These are phyloP conservation scores for Pomacea canaliculata DNA, from an alignment of 2,888 invertebrate species.

Conservation along the genomic window DNA sequence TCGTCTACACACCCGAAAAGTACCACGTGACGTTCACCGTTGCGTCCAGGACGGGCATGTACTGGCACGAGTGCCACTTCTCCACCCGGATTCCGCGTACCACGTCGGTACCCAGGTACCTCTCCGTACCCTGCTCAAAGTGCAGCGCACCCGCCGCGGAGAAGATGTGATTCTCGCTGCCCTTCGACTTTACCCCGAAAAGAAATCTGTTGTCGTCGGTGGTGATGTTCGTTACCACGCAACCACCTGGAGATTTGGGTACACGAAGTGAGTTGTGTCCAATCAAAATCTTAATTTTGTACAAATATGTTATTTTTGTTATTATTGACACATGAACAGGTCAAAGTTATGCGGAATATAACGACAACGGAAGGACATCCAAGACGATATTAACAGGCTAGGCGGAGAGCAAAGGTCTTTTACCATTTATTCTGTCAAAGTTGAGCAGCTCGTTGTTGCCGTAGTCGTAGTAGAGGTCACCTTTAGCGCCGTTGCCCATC, in stretches of 20 bases:
- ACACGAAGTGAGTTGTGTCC: too few relatives aligned
- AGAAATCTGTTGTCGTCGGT: conserved; percentile 37
- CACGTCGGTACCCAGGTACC: conserved; percentile 40
- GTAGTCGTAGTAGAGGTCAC: conserved; percentile 47
- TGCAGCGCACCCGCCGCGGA: conserved; percentile 44
- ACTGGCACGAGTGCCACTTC: conserved; percentile 51
- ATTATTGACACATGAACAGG: too few relatives aligned
- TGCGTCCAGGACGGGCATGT: conserved; percentile 45
- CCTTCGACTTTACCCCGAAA: conserved; percentile 41
- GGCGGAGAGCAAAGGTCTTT: not conserved
- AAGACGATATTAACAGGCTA: too few relatives aligned
- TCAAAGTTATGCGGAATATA: too few relatives aligned
- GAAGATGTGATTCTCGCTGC: conserved; percentile 36
- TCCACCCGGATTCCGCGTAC: conserved; percentile 46
- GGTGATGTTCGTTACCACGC: conserved; percentile 37
- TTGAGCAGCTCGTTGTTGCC: conserved; percentile 48
- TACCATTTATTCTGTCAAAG: conserved; percentile 29
- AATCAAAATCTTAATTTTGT: too few relatives aligned
- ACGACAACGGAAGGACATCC: too few relatives aligned
- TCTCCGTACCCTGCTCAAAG: conserved; percentile 32
- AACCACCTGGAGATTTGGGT: conserved; percentile 15
- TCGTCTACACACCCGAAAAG: conserved; percentile 40
- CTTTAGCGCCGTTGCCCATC: conserved; percentile 19
- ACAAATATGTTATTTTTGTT: too few relatives aligned
- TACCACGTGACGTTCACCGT: conserved; percentile 56